Conservation (phyloP, 2,113 vertebrate species). For the Bubo scandiacus region DNA sequence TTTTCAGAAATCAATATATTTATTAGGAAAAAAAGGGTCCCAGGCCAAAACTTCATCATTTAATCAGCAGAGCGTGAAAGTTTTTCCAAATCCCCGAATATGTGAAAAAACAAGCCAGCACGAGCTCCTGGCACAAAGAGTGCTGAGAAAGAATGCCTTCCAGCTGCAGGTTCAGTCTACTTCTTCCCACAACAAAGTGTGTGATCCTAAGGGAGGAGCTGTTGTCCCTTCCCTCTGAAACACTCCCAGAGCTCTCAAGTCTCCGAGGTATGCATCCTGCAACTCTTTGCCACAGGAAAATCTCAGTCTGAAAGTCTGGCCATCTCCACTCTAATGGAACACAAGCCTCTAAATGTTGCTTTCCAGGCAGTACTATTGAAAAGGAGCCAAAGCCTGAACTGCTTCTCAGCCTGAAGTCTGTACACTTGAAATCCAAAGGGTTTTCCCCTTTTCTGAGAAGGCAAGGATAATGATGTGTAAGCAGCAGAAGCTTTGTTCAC, state of each 20-base stretch:
- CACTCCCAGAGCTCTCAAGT: not conserved
- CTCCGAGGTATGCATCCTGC: not conserved
- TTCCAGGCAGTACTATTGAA: not conserved
- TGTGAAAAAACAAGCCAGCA: not conserved
- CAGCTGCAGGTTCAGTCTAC: not conserved
- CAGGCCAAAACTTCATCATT: not conserved
- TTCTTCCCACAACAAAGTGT: not conserved
- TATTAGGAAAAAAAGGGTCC: not conserved
- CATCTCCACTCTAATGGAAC: not conserved
- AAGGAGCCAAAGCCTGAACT: not conserved
- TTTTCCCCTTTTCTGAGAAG: not conserved
- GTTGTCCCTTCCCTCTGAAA: not conserved
- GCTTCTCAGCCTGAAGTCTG: not conserved
- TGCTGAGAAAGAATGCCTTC: not conserved
- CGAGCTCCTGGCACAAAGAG: not conserved
- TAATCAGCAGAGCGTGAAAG: not conserved
- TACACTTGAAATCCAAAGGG: not conserved
- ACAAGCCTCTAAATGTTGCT: not conserved
- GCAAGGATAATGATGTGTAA: not conserved
- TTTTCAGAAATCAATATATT: not conserved
- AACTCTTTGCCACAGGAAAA: not conserved
- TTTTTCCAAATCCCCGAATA: not conserved
- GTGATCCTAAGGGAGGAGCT: not conserved
- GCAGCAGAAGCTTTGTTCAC: not conserved
- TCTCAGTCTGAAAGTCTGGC: not conserved